Evolutionary conservation across 2,888 invertebrate genomes (phyloP).

Genomic region (Oscheius myriophilus): DNA sequence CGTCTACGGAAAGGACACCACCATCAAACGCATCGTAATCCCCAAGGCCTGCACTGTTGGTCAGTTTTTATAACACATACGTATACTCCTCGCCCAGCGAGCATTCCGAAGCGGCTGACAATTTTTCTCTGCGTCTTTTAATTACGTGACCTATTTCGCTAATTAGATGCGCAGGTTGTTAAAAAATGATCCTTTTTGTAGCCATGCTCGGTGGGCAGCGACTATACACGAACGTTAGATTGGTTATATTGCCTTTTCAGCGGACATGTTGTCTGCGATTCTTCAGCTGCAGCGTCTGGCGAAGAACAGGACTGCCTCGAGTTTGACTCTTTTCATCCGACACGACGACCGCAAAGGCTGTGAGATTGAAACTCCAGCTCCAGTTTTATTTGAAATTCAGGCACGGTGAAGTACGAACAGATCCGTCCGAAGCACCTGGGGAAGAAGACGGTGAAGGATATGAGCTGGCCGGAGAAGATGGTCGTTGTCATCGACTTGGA

Average conservation of each 20-base stretch:
- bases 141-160: no score
- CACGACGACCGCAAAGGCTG: constrained; percentile 9
- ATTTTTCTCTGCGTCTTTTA: no score
- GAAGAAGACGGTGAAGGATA: constrained; percentile 19
- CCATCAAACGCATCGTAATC: constrained; percentile 45
- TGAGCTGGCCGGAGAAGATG: constrained; percentile 9
- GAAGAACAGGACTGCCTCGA: constrained; percentile 35
- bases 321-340: constrained; percentile 40
- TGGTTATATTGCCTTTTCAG: not conserved
- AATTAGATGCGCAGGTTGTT: no score
- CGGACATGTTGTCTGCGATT: constrained; percentile 49
- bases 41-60: constrained; percentile 33
- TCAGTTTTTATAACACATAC: not conserved
- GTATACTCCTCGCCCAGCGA: no score
- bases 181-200: no score
- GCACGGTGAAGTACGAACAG: constrained; percentile 13
- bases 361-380: no score
- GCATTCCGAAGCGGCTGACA: no score
- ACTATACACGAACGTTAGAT: no score
- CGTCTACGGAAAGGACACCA: constrained; percentile 44
- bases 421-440: constrained; percentile 10
- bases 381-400: not conserved
- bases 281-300: constrained; percentile 45
- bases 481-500: constrained; percentile 19
- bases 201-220: no score